phyloP scores from a whole-genome alignment of 1,140 invertebrate genomes.

The Sinonovacula constricta region DNA sequence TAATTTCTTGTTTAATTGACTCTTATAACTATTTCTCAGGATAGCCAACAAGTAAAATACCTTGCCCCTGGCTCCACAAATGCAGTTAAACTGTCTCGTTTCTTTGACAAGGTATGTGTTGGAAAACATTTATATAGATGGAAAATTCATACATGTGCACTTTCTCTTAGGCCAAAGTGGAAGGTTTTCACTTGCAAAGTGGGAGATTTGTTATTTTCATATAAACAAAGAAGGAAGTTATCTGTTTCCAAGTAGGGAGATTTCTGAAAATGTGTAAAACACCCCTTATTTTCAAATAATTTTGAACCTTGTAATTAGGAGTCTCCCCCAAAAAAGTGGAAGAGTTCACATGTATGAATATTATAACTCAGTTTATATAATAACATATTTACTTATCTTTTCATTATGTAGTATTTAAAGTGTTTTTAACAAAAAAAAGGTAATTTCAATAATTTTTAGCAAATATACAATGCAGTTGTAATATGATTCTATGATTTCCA shows the following conservation, averaged over 20 bases:
- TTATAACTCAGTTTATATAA: no score
- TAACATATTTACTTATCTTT: no score
- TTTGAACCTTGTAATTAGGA: no score
- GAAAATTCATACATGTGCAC: no score
- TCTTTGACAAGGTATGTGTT: slow-evolving; percentile 92
- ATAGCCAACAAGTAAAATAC: slow-evolving; percentile 84
- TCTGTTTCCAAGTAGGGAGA: not conserved
- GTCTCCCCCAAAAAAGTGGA: no score
- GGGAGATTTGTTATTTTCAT: not conserved
- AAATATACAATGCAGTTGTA: not conserved
- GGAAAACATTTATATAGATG: not conserved
- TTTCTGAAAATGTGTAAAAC: not conserved
- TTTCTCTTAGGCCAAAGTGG: no score
- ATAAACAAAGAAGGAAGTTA: not conserved
- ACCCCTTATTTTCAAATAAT: not conserved
- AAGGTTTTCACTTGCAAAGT: not conserved
- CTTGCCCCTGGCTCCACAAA: slow-evolving; percentile 94
- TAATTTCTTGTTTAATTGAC: no score
- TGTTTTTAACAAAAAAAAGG: no score
- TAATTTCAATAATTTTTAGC: not conserved
- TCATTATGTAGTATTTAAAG: no score
- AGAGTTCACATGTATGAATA: no score
- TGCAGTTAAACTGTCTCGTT: slow-evolving; percentile 93
- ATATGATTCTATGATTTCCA: not conserved
- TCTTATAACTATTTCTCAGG: slow-evolving; percentile 78